Evolutionary conservation across 2,888 invertebrate species (phyloP).

Genomic region (Drosophila pseudotalamancana): DNA sequence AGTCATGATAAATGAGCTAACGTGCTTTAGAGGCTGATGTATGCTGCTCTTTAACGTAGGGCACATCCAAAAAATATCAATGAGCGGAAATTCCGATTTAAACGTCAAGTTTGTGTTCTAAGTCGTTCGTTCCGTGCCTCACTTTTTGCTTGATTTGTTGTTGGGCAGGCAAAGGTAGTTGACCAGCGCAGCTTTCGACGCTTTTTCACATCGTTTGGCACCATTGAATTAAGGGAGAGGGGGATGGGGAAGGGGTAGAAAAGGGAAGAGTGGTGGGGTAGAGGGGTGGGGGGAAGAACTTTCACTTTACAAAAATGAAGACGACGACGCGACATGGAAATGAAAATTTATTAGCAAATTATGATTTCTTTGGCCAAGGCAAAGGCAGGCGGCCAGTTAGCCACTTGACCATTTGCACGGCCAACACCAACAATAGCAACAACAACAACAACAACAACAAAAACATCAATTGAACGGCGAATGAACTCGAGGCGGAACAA

Average conservation of each 20-base stretch:
- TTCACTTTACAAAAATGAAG: slow-evolving; percentile 60
- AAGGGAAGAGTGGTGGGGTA: neutral
- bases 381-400: slow-evolving; percentile 18
- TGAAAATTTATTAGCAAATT: slow-evolving; percentile 77
- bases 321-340: slow-evolving; percentile 63
- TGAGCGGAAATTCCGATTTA: slow-evolving; percentile 9
- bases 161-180: neutral
- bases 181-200: slow-evolving; percentile 28
- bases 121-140: slow-evolving; percentile 39
- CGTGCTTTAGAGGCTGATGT: neutral
- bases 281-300: slow-evolving; percentile 31
- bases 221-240: slow-evolving; percentile 1
- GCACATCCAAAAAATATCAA: slow-evolving; percentile 13
- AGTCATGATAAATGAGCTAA: neutral
- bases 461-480: slow-evolving; percentile 37
- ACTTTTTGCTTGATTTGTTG: neutral
- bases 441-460: slow-evolving; percentile 13
- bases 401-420: slow-evolving; percentile 50
- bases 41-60: neutral
- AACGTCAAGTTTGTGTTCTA: slow-evolving; percentile 52
- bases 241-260: neutral
- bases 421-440: slow-evolving; percentile 19
- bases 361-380: slow-evolving; percentile 67
- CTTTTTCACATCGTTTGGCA: slow-evolving; percentile 41
- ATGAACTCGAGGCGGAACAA: slow-evolving; percentile 49